phyloP scores from a whole-genome alignment of 2,113 vertebrate genomes.

The Camelus dromedarius region DNA sequence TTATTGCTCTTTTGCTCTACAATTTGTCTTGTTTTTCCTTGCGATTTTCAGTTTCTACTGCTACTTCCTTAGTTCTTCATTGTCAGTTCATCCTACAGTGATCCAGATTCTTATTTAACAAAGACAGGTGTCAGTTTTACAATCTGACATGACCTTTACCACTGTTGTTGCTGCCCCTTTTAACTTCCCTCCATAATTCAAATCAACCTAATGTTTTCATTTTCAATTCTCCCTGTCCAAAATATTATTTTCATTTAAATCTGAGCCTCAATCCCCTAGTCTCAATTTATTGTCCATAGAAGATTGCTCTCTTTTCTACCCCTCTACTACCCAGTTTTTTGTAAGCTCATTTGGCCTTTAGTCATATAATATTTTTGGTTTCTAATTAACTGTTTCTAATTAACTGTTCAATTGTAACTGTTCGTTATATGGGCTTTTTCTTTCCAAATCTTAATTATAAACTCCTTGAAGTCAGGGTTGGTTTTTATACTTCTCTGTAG shows the following conservation, averaged over 20 bases:
- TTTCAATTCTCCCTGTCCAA: neutral
- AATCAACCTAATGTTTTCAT: neutral
- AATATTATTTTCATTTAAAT: constrained; percentile 6
- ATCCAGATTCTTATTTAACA: neutral
- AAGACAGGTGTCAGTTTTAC: constrained; percentile 23
- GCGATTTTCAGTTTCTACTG: neutral
- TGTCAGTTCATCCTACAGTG: neutral
- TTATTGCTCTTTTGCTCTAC: neutral
- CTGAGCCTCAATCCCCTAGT: neutral
- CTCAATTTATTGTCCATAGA: neutral
- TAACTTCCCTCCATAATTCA: neutral
- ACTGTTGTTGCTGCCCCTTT: neutral
- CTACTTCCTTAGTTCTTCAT: neutral
- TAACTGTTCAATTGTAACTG: neutral
- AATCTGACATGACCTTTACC: neutral
- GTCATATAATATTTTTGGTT: neutral
- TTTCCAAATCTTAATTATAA: neutral
- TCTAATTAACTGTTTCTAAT: constrained; percentile 2
- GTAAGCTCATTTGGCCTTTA: neutral
- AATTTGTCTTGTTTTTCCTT: neutral
- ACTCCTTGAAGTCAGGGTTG: neutral
- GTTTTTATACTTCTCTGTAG: neutral
- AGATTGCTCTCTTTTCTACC: neutral
- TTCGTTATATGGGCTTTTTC: neutral
- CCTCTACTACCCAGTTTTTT: neutral